These are phyloP conservation scores for Girardinichthys multiradiatus DNA, from an alignment of 2,113 vertebrate genomes.

Conservation along the genomic window DNA sequence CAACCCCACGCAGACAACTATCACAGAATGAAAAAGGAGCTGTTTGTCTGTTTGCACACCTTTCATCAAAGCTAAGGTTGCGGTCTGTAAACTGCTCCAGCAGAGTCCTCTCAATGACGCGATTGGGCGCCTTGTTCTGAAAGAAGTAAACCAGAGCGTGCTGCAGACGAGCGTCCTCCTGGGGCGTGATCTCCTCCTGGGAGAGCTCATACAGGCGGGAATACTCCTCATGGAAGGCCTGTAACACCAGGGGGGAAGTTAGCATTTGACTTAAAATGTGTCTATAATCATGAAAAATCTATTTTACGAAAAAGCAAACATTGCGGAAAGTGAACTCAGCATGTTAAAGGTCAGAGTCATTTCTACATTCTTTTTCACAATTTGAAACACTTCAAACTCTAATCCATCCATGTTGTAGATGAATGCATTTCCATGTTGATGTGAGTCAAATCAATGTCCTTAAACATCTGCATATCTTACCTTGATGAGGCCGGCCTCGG, in stretches of 20 bases:
- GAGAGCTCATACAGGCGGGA: slow-evolving; percentile 89
- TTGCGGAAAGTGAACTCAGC: not conserved
- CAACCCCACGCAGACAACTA: not conserved
- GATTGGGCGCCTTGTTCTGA: slow-evolving; percentile 90
- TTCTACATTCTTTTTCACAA: not conserved
- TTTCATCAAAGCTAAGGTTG: slow-evolving; percentile 96
- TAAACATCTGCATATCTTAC: slow-evolving; percentile 67
- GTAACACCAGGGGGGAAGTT: not conserved
- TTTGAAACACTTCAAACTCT: not conserved
- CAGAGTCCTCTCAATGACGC: slow-evolving; percentile 91
- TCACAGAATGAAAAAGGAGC: not conserved
- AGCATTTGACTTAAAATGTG: not conserved
- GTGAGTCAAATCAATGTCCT: accelerated
- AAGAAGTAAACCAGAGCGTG: slow-evolving; percentile 94
- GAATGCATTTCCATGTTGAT: not conserved
- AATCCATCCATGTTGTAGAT: not conserved
- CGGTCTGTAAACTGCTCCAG: slow-evolving; percentile 95
- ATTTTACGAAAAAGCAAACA: no score
- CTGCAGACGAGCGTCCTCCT: slow-evolving; percentile 89
- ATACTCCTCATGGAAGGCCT: slow-evolving; percentile 97
- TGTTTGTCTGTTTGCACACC: slow-evolving; percentile 71
- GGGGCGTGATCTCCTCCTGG: slow-evolving; percentile 84
- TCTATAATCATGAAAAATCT: not conserved
- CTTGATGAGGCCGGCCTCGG: slow-evolving; percentile 97
- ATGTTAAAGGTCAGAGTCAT: not conserved